Evolutionary conservation across 2,888 invertebrate species (phyloP), one percentile per base, ranked within the genome.

Genomic region (Rotaria macrura): DNA sequence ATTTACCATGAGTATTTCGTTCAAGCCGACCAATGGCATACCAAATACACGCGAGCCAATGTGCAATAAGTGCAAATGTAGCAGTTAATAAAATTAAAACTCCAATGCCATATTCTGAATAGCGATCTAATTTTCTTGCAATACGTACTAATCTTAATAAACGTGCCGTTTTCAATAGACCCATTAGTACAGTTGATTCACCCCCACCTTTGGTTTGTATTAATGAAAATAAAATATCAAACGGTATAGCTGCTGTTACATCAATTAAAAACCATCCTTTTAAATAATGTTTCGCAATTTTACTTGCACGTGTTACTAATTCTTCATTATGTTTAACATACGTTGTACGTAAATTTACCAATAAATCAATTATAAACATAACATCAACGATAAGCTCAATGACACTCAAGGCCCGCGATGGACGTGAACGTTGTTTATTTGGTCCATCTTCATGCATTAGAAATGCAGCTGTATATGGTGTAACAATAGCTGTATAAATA

Each of bases 221-320:
- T 79, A 79, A 79, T n/a, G 79, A 79, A 79, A 99, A 93, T 88
- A 99, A 93, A 88, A 98, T 94, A 92, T 98, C 98, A 92, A 99
- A 99, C 87, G 98, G 98, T 91, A 98, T 97, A 89, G 98, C 98
- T 85, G 98, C 97, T 88, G 99, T 96, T 90, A 98, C 94, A 92
- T 98, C 98, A 90, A 98, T 97, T 90, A 98, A 93, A 92, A 98
- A 98, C 98, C 98, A 98, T 89, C 98, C 98, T 91, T 95, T 95
- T 89, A 98, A 93, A 92, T 98, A 98, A 92, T 99, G 97, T 90
- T 96, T 94, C 88, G 98, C 97, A 91, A 99, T 98, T 92, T 96
- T 95, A 88, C 95, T 95, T 85, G 97, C 97, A 92, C 97, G 95
- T 87, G 96, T 96, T 88, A 98, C 97, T 89, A 98, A 96, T 92